phyloP scores from a whole-genome alignment of 2,113 vertebrate genomes.

The Petaurus breviceps region DNA sequence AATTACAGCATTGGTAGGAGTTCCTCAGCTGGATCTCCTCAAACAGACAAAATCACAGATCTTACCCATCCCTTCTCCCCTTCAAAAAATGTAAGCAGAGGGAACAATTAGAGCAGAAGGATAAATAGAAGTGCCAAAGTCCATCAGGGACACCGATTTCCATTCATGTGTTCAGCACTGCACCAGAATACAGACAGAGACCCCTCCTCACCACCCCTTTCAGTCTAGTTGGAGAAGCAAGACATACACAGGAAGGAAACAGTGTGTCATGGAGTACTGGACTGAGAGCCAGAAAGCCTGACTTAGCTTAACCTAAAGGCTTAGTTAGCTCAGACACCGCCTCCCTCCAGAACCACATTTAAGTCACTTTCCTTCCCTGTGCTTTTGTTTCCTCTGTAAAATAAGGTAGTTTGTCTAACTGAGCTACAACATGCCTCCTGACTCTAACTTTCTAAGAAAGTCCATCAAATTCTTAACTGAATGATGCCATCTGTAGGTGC shows the following conservation, averaged over 20 bases:
- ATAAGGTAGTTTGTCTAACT: background rate
- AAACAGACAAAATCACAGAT: background rate
- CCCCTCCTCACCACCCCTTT: background rate
- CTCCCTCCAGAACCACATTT: background rate
- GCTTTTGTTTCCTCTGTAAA: background rate
- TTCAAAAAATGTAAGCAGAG: background rate
- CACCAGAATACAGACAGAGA: background rate
- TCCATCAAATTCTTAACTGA: background rate
- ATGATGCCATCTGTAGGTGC: background rate
- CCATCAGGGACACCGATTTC: background rate
- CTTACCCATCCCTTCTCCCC: background rate
- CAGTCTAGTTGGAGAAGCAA: background rate
- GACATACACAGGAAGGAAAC: background rate
- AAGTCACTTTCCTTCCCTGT: background rate
- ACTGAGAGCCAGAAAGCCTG: background rate
- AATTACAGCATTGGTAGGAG: background rate
- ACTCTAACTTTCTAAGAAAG: background rate
- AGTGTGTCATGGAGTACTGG: background rate
- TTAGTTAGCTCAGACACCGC: background rate
- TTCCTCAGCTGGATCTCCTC: background rate
- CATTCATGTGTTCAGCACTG: background rate
- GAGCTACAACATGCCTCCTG: background rate
- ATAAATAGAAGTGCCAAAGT: background rate
- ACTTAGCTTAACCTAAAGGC: background rate
- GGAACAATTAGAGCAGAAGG: background rate